Conservation (phyloP, 1,140 invertebrate genomes). For the Drosophila seguyi region DNA sequence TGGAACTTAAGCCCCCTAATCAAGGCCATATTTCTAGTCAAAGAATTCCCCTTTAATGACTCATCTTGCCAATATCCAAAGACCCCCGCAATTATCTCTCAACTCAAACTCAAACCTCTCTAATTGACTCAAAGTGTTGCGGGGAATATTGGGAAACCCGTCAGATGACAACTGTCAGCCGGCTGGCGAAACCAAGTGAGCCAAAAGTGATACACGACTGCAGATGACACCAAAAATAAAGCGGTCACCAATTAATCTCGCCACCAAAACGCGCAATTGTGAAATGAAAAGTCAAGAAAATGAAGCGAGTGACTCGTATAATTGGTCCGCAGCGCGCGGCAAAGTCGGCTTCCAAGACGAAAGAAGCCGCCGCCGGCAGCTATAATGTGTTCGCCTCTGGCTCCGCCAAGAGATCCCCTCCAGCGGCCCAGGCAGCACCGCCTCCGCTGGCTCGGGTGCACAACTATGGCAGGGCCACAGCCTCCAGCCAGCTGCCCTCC, state of each 20-base stretch:
- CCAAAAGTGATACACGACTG: slow-evolving; percentile 36
- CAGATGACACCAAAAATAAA: slow-evolving; percentile 43
- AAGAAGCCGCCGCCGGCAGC: slow-evolving; percentile 43
- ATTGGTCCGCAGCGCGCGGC: slow-evolving; percentile 57
- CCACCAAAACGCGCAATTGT: slow-evolving; percentile 58
- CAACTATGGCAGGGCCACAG: slow-evolving; percentile 57
- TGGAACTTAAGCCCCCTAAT: not conserved
- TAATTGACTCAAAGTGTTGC: slow-evolving; percentile 30
- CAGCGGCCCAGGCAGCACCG: not conserved
- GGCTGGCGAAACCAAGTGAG: slow-evolving; percentile 18
- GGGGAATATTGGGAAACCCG: slow-evolving; percentile 31
- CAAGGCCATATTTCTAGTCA: not conserved
- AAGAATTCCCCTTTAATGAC: not conserved
- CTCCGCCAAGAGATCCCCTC: slow-evolving; percentile 23
- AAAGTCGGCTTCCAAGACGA: slow-evolving; percentile 27
- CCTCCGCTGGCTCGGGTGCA: slow-evolving; percentile 55
- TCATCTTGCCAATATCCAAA: slow-evolving; percentile 3
- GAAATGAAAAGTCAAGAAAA: slow-evolving; percentile 61
- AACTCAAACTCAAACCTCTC: slow-evolving; percentile 18
- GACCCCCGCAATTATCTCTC: not conserved
- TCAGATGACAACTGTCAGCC: slow-evolving; percentile 30
- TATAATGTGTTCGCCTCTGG: slow-evolving; percentile 60
- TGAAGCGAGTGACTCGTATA: slow-evolving; percentile 75
- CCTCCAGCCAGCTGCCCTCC: slow-evolving; percentile 36
- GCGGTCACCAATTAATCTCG: slow-evolving; percentile 61